Conservation (phyloP, 2,797 vertebrate genomes). For the Graptemys geographica region DNA sequence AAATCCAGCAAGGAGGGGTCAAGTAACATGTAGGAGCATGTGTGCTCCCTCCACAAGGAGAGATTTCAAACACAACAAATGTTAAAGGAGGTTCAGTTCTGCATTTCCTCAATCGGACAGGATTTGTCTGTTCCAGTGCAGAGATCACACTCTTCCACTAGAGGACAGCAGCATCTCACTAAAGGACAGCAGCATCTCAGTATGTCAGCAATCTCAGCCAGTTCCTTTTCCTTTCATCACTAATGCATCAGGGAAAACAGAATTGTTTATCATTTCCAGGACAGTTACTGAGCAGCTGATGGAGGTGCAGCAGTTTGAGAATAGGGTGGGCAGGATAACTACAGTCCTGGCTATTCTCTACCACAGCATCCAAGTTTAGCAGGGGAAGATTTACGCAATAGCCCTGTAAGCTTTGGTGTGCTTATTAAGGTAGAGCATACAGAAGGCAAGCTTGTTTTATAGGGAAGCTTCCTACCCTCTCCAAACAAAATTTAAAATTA, state of each 20-base stretch:
- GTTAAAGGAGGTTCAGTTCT: neutral
- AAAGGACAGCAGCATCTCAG: conserved; percentile 48
- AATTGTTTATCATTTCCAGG: neutral
- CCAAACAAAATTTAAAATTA: neutral
- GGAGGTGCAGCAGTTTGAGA: neutral
- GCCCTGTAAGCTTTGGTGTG: neutral
- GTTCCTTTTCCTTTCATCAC: neutral
- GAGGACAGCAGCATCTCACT: conserved; percentile 66
- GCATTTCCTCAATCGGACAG: neutral
- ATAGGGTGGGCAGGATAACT: conserved; percentile 51
- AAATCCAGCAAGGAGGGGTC: neutral
- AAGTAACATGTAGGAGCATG: rapidly evolving
- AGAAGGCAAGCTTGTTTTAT: neutral
- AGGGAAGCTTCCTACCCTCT: neutral
- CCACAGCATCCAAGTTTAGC: neutral
- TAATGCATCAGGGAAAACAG: conserved; percentile 15
- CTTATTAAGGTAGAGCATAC: neutral
- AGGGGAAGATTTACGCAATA: neutral
- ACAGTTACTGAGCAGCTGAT: neutral
- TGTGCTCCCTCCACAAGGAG: neutral
- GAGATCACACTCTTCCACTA: neutral
- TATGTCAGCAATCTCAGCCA: neutral
- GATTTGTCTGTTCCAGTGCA: neutral
- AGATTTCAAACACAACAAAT: neutral
- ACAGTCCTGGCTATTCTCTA: conserved; percentile 5